Percentiles rank a stretch among this genome's conserved stretches.
phyloP scores from a whole-genome alignment of 2,113 vertebrate genomes.

The Brachyistius frenatus region DNA sequence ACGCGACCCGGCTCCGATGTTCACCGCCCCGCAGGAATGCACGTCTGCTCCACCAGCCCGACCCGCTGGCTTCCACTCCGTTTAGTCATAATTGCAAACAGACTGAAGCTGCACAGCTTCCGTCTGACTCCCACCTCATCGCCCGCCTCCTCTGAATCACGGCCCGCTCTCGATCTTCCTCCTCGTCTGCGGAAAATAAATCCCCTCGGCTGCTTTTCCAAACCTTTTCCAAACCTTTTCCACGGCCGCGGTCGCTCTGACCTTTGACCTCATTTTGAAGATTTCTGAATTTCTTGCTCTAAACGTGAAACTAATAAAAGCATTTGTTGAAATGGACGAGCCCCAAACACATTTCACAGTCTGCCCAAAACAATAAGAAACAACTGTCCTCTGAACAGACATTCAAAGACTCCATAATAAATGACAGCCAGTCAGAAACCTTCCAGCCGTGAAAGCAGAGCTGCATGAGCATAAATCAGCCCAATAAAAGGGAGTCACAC shows the following conservation, averaged over 20 bases:
- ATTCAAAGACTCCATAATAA: constrained; percentile 1
- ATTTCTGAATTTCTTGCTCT: not conserved
- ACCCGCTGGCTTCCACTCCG: constrained; percentile 26
- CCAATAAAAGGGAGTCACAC: not conserved
- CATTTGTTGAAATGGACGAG: not conserved
- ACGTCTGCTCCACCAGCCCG: constrained; percentile 33
- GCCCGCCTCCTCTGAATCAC: constrained; percentile 39
- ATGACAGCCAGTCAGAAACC: not conserved
- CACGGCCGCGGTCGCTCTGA: not conserved
- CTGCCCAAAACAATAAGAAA: constrained; percentile 24
- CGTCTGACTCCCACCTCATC: constrained; percentile 2
- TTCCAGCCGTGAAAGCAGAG: constrained; percentile 20
- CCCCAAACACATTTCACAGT: constrained; percentile 13
- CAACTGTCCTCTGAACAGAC: constrained; percentile 3
- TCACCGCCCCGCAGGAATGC: constrained; percentile 54
- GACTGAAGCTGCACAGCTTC: constrained; percentile 54
- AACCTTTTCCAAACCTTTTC: not conserved
- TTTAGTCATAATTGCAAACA: constrained; percentile 69
- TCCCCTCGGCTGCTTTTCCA: not conserved
- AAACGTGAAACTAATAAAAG: not conserved
- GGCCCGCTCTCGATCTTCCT: not conserved
- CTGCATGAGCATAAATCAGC: not conserved
- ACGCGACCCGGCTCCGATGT: constrained; percentile 35
- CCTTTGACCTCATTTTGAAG: constrained; percentile 8
- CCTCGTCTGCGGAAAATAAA: not conserved